A percentile compares a stretch with the other conserved stretches of the same genome.
Evolutionary conservation across 2,888 invertebrate species (phyloP).

Genomic region (Smittia sp.): DNA sequence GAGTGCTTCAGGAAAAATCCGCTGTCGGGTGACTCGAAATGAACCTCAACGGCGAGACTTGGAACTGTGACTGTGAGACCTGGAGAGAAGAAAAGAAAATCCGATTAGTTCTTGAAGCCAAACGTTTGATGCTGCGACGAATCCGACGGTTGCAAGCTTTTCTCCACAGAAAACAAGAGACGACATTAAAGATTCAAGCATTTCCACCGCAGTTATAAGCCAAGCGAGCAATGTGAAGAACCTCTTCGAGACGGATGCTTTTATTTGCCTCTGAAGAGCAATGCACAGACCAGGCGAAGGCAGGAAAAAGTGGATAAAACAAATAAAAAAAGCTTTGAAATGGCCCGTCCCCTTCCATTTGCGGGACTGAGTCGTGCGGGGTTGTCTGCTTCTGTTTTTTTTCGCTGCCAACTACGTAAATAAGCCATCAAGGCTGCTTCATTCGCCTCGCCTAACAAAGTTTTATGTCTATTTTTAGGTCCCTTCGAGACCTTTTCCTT

Average conservation of each 20-base stretch:
- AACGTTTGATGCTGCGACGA: neutral
- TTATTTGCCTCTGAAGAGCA: constrained; percentile 5
- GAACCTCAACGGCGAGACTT: constrained; percentile 67
- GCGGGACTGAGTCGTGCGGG: neutral
- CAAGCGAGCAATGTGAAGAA: neutral
- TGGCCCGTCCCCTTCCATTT: neutral
- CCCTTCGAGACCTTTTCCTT: neutral
- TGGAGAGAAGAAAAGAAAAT: neutral
- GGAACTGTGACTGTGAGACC: constrained; percentile 27
- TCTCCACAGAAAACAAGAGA: neutral
- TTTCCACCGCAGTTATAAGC: neutral
- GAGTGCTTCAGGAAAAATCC: constrained; percentile 86
- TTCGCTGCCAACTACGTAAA: neutral
- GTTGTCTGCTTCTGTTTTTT: neutral
- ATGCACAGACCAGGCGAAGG: neutral
- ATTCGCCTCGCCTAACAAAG: neutral
- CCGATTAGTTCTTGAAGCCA: neutral
- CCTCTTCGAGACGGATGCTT: neutral
- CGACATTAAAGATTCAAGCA: neutral
- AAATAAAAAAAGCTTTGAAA: constrained; percentile 3
- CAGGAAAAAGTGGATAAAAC: neutral
- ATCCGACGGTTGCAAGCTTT: neutral
- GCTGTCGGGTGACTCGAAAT: constrained; percentile 88
- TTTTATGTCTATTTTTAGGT: constrained; percentile 22
- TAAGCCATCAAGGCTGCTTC: constrained; percentile 21